These are phyloP conservation scores for Priapulus caudatus DNA, from an alignment of 2,888 invertebrate species.

Conservation along the genomic window DNA sequence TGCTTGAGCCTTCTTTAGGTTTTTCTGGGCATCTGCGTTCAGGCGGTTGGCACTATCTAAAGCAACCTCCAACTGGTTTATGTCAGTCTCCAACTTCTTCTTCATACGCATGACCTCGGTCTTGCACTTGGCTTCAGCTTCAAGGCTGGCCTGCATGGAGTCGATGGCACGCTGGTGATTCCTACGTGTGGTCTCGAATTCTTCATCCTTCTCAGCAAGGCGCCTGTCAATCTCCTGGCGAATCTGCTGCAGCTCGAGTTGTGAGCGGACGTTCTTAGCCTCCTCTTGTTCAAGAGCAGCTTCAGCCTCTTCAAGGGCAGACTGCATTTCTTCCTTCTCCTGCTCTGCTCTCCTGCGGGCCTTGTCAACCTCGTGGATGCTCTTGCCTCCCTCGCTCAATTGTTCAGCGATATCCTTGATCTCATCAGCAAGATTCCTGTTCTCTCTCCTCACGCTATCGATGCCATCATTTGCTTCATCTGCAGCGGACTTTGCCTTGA, in stretches of 20 bases:
- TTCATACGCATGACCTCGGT: constrained; percentile 99
- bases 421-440: constrained; percentile 98
- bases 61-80: constrained; percentile 97
- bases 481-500: constrained; percentile 91
- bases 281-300: constrained; percentile 98
- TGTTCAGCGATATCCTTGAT: constrained; percentile 99
- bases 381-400: constrained; percentile 98
- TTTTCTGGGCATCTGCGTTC: constrained; percentile 40
- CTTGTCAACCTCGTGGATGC: constrained; percentile 98
- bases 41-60: constrained; percentile 94
- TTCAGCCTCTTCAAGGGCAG: constrained; percentile 97
- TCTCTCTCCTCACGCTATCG: constrained; percentile 95
- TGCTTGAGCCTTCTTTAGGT: neutral
- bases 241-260: constrained; percentile 94
- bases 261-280: constrained; percentile 78
- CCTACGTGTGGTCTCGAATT: constrained; percentile 97
- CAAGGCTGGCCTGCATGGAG: constrained; percentile 98
- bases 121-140: constrained; percentile 98
- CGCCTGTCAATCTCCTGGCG: constrained; percentile 98
- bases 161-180: constrained; percentile 99
- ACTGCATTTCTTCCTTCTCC: constrained; percentile 99
- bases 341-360: constrained; percentile 94
- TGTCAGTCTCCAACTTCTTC: constrained; percentile 99
- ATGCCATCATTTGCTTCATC: constrained; percentile 95
- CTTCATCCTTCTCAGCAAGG: constrained; percentile 99